phyloP scores from a whole-genome alignment of 2,113 vertebrate species.

The Zosterops lateralis region DNA sequence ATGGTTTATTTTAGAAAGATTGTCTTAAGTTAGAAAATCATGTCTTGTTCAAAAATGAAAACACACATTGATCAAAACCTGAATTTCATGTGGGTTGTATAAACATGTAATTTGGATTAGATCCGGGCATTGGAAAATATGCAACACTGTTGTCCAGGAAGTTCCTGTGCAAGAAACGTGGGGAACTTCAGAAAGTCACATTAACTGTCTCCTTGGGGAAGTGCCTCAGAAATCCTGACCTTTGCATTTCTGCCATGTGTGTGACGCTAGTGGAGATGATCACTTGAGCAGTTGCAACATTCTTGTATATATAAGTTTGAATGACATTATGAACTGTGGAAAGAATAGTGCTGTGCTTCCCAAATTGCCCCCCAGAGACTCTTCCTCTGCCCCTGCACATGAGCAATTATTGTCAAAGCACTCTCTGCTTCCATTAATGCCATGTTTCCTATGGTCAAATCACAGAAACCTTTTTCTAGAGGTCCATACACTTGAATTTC shows the following conservation, averaged over 20 bases:
- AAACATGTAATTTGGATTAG: constrained; percentile 17
- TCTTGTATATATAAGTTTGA: background rate
- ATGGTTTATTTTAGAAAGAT: constrained; percentile 4
- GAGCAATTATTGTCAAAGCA: background rate
- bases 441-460: background rate
- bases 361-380: background rate
- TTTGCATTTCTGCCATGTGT: background rate
- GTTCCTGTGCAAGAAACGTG: background rate
- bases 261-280: background rate
- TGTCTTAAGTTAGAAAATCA: background rate
- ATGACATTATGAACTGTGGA: background rate
- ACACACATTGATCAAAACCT: background rate
- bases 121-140: background rate
- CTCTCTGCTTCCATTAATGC: background rate
- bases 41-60: background rate
- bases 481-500: background rate
- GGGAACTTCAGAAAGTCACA: constrained; percentile 19
- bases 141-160: background rate
- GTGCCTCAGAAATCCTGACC: constrained; percentile 35
- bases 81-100: background rate
- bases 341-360: background rate
- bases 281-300: background rate
- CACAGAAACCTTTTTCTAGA: background rate
- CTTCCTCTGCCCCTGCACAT: background rate
- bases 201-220: constrained; percentile 7